Evolutionary conservation across 2,113 vertebrate genomes (phyloP), one percentile per base, ranked within the genome.

Genomic region (Tenrec ecaudatus): DNA sequence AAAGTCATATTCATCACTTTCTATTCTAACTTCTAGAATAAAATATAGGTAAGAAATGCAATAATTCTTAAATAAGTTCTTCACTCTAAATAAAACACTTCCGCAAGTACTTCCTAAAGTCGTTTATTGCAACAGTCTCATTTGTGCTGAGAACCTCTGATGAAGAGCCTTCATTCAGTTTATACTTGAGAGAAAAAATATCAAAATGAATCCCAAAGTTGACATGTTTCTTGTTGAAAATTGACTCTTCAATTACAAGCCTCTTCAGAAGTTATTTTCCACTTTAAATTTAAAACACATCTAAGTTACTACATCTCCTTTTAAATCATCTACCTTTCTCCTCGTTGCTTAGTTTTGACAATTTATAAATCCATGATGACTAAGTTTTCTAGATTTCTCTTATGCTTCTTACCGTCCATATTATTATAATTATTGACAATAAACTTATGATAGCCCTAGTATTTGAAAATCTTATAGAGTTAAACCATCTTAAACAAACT

Each of bases 11-110:
- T 95, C 93, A 96, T 87, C 81, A 97, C 90, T 97, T 40, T 40
- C 71, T 94, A 14, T 87, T 95, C 69, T 97, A 97, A 96, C 93
- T 79, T 82, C 1, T 40, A 97, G 84, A 95, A 93, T 94, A 91
- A 97, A 96, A 97, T 29, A 76, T 86, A 96, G 94, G 95, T 85
- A 96, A 95, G 93, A 96, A 96, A 94, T 97, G 96, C 96, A 86
- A 97, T 93, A 78, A 76, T 89, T 96, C 78, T 97, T 97, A 97
- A 98, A 97, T 97, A 98, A 96, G 93, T 91, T 57, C 92, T 95
- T 92, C 14, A 89, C 27, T 95, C 57, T 92, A 95, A 94, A 96
- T 95, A 95, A 96, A 96, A 96, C 66, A 94, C 33, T 76, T 97
- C 78, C 84, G 69, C 66, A 95, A 96, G 89, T 86, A 86, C 81